Evolutionary conservation across 2,797 vertebrate genomes (phyloP).

Genomic region (Malacoctenus gilli): DNA sequence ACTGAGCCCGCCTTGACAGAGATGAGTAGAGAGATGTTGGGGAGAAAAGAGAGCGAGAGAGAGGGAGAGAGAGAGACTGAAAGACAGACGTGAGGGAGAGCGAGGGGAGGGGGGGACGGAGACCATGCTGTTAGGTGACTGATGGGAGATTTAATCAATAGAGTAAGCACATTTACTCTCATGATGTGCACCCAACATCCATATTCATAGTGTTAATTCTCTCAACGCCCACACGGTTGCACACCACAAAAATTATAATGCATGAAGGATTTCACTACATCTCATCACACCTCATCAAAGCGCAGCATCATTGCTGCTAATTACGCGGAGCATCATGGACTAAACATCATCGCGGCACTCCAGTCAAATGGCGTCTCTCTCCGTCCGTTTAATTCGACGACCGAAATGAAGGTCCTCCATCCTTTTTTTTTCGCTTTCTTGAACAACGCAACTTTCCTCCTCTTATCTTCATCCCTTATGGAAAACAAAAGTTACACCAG

Average conservation of each 20-base stretch:
- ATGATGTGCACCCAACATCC: slow-evolving; percentile 74
- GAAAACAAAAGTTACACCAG: slow-evolving; percentile 9
- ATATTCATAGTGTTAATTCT: slow-evolving; percentile 79
- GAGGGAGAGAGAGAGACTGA: slow-evolving; percentile 13
- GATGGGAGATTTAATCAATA: slow-evolving; percentile 81
- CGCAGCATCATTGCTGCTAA: slow-evolving; percentile 66
- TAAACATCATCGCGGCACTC: slow-evolving; percentile 48
- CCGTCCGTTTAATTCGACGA: slow-evolving; percentile 49
- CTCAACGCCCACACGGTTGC: slow-evolving; percentile 66
- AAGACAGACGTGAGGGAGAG: no score
- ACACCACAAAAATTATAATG: slow-evolving; percentile 67
- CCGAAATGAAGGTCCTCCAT: slow-evolving; percentile 33
- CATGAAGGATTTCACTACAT: slow-evolving; percentile 71
- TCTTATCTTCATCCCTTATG: slow-evolving; percentile 13
- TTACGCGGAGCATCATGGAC: slow-evolving; percentile 56
- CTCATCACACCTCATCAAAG: slow-evolving; percentile 73
- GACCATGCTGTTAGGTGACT: slow-evolving; percentile 66
- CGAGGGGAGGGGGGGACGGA: slow-evolving; percentile 32
- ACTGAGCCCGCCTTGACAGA: slow-evolving; percentile 79
- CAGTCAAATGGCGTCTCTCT: slow-evolving; percentile 39
- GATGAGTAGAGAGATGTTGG: slow-evolving; percentile 64
- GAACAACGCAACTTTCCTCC: slow-evolving; percentile 15
- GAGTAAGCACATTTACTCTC: slow-evolving; percentile 80
- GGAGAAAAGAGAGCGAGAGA: slow-evolving; percentile 11
- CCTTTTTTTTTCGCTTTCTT: slow-evolving; percentile 26